Conservation (phyloP, 2,888 invertebrate species). For the Drosophila seclusa region DNA sequence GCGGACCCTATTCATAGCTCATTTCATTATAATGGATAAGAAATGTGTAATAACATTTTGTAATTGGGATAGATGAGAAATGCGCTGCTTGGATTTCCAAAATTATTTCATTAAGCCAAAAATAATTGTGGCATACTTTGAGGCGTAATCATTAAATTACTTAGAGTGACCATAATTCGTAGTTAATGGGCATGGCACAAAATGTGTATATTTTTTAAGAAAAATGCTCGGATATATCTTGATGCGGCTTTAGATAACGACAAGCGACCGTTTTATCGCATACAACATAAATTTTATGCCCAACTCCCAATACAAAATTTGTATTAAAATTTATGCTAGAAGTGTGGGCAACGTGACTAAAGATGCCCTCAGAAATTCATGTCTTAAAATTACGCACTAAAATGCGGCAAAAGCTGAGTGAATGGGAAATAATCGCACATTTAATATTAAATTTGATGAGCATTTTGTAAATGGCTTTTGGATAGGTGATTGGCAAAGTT, state of each 20-base stretch:
- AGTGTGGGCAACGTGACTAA: not conserved
- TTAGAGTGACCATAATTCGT: constrained; percentile 32
- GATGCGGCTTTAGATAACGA: not conserved
- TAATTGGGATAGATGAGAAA: constrained; percentile 1
- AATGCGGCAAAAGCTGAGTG: not conserved
- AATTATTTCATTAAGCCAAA: not conserved
- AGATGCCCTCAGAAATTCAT: not conserved
- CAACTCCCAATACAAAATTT: not conserved
- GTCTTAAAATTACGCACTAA: not conserved
- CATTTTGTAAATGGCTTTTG: constrained; percentile 13
- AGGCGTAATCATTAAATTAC: constrained; percentile 20
- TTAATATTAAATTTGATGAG: constrained; percentile 11
- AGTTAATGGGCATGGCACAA: not conserved
- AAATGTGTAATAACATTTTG: constrained; percentile 20
- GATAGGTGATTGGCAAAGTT: constrained; percentile 23
- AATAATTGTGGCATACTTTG: constrained; percentile 35
- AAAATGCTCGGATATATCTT: not conserved
- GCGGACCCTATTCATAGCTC: constrained; percentile 4
- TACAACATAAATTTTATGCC: not conserved
- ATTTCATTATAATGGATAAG: constrained; percentile 14
- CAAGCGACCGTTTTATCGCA: not conserved
- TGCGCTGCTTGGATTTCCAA: not conserved
- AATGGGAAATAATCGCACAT: constrained; percentile 11
- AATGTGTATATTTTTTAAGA: not conserved
- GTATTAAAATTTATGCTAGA: not conserved